These are phyloP conservation scores for Trachelus iudaicus DNA, from an alignment of 2,888 invertebrate genomes.

Conservation along the genomic window DNA sequence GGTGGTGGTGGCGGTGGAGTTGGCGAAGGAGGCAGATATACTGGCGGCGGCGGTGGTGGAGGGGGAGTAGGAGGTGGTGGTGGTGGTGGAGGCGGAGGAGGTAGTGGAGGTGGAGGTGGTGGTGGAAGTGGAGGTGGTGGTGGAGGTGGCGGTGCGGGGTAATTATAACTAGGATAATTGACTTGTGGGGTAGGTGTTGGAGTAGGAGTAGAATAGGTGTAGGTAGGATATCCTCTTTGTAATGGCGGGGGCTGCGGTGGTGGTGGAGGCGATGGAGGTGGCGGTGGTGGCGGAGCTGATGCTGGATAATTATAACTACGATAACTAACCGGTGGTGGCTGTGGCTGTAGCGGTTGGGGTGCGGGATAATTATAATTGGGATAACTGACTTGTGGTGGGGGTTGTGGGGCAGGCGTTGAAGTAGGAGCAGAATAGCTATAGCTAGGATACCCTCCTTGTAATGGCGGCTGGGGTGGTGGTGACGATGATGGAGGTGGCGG, in stretches of 20 bases:
- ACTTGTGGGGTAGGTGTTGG: constrained; percentile 13
- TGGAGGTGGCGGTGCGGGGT: not conserved
- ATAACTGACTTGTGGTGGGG: constrained; percentile 19
- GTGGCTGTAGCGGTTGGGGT: not conserved
- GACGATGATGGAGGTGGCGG: constrained; percentile 1
- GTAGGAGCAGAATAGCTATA: not conserved
- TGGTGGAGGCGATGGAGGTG: not conserved
- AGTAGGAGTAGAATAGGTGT: not conserved
- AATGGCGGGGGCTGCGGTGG: constrained; percentile 24
- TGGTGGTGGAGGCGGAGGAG: too few species aligned
- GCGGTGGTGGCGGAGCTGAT: constrained; percentile 6
- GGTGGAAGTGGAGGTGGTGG: too few species aligned
- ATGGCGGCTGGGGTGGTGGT: constrained; percentile 22
- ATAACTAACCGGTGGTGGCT: too few species aligned
- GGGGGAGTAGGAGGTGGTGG: too few species aligned
- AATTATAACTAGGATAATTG: constrained; percentile 17
- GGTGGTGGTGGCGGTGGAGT: too few species aligned
- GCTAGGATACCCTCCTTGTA: not conserved
- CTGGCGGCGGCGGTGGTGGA: too few species aligned
- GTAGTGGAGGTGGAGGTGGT: rapidly evolving
- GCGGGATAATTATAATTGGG: constrained; percentile 13
- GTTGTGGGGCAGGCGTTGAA: constrained; percentile 10
- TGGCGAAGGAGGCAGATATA: too few species aligned
- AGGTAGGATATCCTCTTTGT: not conserved
- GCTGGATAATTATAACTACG: constrained; percentile 23